Base-by-base conservation (phyloP, 2,797 vertebrate genomes). In the Buphagus erythrorhynchus region DNA sequence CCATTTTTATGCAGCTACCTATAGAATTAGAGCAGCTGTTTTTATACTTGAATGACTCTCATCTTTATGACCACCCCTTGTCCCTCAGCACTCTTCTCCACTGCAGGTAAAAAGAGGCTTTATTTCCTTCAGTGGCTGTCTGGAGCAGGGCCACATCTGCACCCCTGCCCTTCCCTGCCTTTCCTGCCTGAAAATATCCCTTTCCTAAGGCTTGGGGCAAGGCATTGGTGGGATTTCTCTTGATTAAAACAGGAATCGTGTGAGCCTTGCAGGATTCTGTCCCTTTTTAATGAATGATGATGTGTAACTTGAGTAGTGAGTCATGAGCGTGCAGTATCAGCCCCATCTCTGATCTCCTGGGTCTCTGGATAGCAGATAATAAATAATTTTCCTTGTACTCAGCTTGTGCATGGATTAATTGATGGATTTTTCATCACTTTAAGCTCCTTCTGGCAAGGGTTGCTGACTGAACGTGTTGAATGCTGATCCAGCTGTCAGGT, bases 131-230 rank as follows among this genome's bases (percentile, higher is more conserved):
- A 0, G 20, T 49, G 48, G 26, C 58, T 75, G 15, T 51, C 72
- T 4, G 40, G 18, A 58, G 35, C 1, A 0, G 17, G 51, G 59
- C 43, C 7, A 1, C 8, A 3, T 62, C 49, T 14, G n/a, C 18
- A 3, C 20, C 24, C 8, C 46, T 66, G 43, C 31, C 25, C 33
- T 76, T 42, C 13, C 6, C 42, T 76, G 46, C 24, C 29, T 42
- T 86, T 59, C 61, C n/a, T 15, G 13, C 16, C 63, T 43, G 7
- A 16, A 75, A 80, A 40, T 26, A 54, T 43, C 79, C 61, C 25
- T 69, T 58, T 28, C n/a, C 26, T n/a, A 6, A 58, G 51, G 33
- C 42, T 48, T 75, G 8, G 14, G 4, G 42, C 7, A 21, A 24
- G 45, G 36, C 8, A 29, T 7, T 12, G 22, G 14, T 46, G 65